Evolutionary conservation across 1,140 invertebrate genomes (phyloP), one percentile per base, ranked within the genome.

Genomic region (Drosophila pseudoananassae): DNA sequence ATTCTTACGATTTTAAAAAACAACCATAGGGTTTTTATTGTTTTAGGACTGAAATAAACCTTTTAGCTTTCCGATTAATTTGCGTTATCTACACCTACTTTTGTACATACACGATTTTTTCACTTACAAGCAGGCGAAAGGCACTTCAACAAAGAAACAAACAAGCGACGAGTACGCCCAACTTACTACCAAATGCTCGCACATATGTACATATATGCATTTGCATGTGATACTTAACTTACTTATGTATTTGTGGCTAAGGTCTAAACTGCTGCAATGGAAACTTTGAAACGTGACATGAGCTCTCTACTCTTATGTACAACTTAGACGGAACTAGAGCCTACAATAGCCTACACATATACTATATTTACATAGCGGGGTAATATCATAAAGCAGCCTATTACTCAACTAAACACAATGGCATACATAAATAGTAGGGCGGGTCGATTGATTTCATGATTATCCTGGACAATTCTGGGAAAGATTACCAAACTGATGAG

Each of bases 131-230:
- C 50, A 80, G 40, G 59, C 63, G 17, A 49, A 82, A 85, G 82
- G 82, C 82, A 85, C 82, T 88, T 87, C 69, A 85, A 85, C 70
- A 87, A 85, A 78, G 83, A 81, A 73, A 47, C 38, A 80, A 78
- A 51, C 66, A 54, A 63, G 53, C 52, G 51, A 60, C 40, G 53
- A 64, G 46, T 51, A 68, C 76, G 53, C 64, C 71, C 59, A 63
- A 77, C 77, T 63, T 66, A 75, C 57, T 64, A 55, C 51, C 49
- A 66, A 65, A 46, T 58, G 47, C 53, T 49, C 14, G 17, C 8
- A 50, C 63, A 25, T 57, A 73, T 29, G 27, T 17, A 10, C 38
- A 17, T 57, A 47, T 47, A 57, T 63, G 20, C 38, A 20, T 27
- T 45, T 60, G 43, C 64, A 43, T 40, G 25, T 12, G 36, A 12